These are phyloP conservation scores for Burhinus oedicnemus DNA, from an alignment of 2,113 vertebrate genomes.

Conservation along the genomic window DNA sequence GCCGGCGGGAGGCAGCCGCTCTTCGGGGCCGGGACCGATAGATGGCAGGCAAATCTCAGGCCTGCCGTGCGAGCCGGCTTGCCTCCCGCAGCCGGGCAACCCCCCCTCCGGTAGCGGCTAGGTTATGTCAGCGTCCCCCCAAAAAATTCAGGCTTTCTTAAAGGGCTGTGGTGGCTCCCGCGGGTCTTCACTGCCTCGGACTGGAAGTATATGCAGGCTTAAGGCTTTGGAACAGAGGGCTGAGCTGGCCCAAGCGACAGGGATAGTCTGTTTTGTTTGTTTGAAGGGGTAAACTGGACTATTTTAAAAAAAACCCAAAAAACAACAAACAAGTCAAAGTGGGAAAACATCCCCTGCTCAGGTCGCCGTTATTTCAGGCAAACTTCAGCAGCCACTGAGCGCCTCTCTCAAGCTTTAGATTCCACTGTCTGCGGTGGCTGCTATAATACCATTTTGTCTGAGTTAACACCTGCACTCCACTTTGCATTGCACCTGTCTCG, in stretches of 20 bases:
- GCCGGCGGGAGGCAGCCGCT: neutral
- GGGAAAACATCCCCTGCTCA: neutral
- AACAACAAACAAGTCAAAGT: neutral
- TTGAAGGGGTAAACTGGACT: neutral
- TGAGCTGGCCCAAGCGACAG: neutral
- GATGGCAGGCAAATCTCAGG: slow-evolving; percentile 73
- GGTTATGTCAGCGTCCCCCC: neutral
- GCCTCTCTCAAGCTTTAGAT: neutral
- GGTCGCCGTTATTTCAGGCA: neutral
- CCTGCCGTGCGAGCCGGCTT: accelerated
- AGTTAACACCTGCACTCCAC: accelerated
- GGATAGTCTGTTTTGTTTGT: neutral
- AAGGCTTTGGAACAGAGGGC: neutral
- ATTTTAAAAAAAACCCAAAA: neutral
- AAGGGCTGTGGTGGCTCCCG: neutral
- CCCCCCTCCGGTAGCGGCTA: accelerated
- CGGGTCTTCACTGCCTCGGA: neutral
- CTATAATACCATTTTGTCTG: accelerated
- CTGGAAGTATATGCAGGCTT: neutral
- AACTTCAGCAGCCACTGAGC: neutral
- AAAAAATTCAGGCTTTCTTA: neutral
- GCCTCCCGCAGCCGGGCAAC: accelerated
- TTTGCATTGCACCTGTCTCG: neutral
- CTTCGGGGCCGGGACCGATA: slow-evolving; percentile 65
- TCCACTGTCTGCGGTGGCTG: too few relatives aligned